These are phyloP conservation scores for Ophioderma brevispina DNA, from an alignment of 35 echinoderm and acorn worm species.

Conservation along the genomic window DNA sequence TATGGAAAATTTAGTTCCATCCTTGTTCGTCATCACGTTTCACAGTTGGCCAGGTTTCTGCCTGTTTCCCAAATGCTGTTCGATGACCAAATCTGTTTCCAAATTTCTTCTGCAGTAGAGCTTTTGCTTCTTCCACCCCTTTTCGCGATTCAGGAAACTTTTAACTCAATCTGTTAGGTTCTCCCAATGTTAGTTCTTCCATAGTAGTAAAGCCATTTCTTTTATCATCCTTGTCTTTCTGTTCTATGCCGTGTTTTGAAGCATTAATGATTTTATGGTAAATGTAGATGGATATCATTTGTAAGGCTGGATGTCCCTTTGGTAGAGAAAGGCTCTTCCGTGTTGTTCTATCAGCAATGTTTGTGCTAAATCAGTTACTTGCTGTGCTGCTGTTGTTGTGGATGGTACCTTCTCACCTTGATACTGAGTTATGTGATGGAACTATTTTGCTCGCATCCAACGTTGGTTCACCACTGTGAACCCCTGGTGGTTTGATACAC, in stretches of 20 bases:
- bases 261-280: not conserved
- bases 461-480: no score
- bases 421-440: no score
- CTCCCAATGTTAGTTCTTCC: not conserved
- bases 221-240: not conserved
- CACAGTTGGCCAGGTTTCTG: not conserved
- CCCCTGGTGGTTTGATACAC: no score
- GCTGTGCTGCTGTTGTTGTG: not conserved
- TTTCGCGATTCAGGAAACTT: not conserved
- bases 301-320: not conserved
- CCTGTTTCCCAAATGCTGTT: not conserved
- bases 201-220: not conserved
- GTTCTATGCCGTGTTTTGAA: not conserved
- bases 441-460: no score
- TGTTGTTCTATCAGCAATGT: conserved; percentile 17
- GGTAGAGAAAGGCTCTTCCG: not conserved
- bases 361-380: not conserved
- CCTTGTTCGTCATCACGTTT: not conserved
- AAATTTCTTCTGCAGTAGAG: not conserved
- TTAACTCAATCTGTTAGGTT: conserved; percentile 9
- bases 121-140: not conserved
- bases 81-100: not conserved
- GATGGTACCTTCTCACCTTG: no score
- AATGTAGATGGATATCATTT: not conserved
- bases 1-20: conserved; percentile 7